Percentiles rank a stretch among this genome's conserved stretches.
These are phyloP conservation scores for Chionoecetes opilio DNA, from an alignment of 1,140 invertebrate genomes.

Conservation along the genomic window DNA sequence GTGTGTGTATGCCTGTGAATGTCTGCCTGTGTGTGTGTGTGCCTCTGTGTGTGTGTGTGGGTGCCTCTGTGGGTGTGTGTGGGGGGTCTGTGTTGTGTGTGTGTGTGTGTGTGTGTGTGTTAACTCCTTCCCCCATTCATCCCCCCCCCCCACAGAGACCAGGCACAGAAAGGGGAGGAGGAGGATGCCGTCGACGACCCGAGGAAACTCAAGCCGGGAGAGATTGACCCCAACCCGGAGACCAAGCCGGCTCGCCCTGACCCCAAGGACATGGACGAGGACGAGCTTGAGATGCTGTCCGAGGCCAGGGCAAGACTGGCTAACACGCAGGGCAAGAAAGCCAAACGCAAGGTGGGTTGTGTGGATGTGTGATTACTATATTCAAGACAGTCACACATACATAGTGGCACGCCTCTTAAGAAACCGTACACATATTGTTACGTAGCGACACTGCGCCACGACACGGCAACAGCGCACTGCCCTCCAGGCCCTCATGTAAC, in stretches of 20 bases:
- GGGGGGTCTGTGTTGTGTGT: not conserved
- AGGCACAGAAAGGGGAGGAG: constrained; percentile 99
- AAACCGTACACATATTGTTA: too few species aligned
- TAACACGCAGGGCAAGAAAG: constrained; percentile 99
- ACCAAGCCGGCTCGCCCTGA: constrained; percentile 99
- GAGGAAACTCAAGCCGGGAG: constrained; percentile 97
- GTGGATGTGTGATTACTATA: too few species aligned
- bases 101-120: not conserved
- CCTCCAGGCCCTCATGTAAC: too few species aligned
- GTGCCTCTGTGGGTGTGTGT: constrained; percentile 89
- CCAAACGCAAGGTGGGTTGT: constrained; percentile 96
- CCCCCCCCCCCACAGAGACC: constrained; percentile 88
- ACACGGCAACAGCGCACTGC: not conserved
- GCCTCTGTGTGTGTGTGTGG: too few species aligned
- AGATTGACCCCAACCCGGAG: constrained; percentile 99
- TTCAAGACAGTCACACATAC: too few species aligned
- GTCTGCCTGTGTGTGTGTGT: not conserved
- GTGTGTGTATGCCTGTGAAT: not conserved
- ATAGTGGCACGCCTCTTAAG: too few species aligned
- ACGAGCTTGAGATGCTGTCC: constrained; percentile 99
- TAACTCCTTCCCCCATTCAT: not conserved
- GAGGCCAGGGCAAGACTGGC: constrained; percentile 98
- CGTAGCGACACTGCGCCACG: too few species aligned
- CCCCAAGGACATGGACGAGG: constrained; percentile 99
- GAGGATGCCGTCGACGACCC: constrained; percentile 96